Evolutionary conservation across 2,113 vertebrate species (phyloP).

Genomic region (Neogale vison): DNA sequence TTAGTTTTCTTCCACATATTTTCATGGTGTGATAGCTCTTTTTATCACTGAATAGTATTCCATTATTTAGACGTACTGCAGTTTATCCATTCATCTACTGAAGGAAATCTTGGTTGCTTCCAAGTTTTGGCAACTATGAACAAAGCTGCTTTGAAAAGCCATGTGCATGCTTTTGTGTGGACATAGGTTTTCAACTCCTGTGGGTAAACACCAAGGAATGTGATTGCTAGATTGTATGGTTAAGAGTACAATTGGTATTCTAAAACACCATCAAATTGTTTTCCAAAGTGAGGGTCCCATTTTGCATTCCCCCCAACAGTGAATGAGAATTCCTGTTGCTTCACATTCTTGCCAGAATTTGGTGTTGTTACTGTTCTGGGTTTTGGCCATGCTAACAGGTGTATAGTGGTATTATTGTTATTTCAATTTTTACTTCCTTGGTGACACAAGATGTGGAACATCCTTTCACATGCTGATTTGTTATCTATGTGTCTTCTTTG

Average conservation of each 20-base stretch:
- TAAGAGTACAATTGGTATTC: neutral
- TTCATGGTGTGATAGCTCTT: neutral
- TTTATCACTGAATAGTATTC: neutral
- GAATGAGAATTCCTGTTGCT: neutral
- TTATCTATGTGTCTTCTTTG: neutral
- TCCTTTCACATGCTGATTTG: neutral
- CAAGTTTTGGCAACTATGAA: neutral
- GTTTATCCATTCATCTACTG: neutral
- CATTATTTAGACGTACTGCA: neutral
- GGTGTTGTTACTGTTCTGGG: neutral
- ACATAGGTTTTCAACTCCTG: neutral
- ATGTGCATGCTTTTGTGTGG: neutral
- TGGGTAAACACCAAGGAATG: neutral
- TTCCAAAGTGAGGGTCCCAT: neutral
- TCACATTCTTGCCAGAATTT: neutral
- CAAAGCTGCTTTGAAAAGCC: neutral
- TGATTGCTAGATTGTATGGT: neutral
- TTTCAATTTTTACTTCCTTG: neutral
- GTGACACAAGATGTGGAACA: neutral
- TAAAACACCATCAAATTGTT: neutral
- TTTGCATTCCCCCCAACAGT: neutral
- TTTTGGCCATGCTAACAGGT: neutral
- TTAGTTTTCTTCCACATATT: neutral
- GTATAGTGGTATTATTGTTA: neutral
- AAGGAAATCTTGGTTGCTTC: neutral